These are phyloP conservation scores for Sebastes hubbsi DNA, from an alignment of 2,797 vertebrate species.

Conservation along the genomic window DNA sequence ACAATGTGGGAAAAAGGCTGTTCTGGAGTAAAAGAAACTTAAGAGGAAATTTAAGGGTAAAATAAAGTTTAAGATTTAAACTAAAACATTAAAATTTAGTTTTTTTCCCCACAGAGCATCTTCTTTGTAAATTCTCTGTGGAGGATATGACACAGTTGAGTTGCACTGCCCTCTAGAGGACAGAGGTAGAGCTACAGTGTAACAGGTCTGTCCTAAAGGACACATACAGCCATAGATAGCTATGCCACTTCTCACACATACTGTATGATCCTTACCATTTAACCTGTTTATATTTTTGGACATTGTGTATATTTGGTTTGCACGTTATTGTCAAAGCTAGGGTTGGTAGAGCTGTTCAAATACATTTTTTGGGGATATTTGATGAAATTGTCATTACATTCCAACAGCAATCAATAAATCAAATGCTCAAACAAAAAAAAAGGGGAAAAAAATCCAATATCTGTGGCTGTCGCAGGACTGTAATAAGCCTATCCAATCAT, in stretches of 20 bases:
- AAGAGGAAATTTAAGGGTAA: not conserved
- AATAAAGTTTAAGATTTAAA: not conserved
- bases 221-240: no score
- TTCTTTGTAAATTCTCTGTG: not conserved
- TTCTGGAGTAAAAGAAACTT: not conserved
- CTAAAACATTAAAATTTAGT: not conserved
- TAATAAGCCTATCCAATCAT: no score
- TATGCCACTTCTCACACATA: not conserved
- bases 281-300: not conserved
- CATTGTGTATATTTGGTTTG: not conserved
- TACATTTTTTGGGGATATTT: no score
- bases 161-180: conserved; percentile 40
- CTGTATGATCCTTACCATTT: not conserved
- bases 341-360: no score
- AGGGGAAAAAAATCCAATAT: no score
- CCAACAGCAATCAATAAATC: no score
- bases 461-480: no score
- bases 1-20: not conserved
- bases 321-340: no score
- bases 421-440: not conserved
- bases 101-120: not conserved
- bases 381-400: no score
- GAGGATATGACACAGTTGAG: not conserved
- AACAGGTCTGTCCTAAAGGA: not conserved
- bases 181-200: not conserved